These are phyloP conservation scores for Acrobasis repandana DNA, from an alignment of 2,888 invertebrate genomes.

Conservation along the genomic window DNA sequence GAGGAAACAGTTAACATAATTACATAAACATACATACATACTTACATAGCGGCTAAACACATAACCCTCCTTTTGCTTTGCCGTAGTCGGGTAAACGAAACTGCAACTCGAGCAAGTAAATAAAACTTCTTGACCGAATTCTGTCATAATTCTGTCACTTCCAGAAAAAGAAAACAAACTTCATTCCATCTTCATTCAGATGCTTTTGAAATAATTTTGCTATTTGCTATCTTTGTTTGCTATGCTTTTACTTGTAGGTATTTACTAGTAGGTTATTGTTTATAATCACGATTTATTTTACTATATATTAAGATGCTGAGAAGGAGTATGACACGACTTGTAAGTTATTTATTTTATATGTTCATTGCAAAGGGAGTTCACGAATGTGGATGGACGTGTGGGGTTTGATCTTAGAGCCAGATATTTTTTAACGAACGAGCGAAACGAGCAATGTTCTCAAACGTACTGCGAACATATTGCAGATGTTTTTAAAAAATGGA, in stretches of 20 bases:
- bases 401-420: too few species aligned
- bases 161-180: slow-evolving; percentile 40
- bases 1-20: too few species aligned
- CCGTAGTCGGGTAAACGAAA: too few species aligned
- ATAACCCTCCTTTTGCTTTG: too few species aligned
- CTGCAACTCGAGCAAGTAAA: too few species aligned
- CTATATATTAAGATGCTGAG: slow-evolving; percentile 50
- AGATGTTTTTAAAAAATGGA: too few species aligned
- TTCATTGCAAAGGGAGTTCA: neutral
- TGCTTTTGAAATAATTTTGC: slow-evolving; percentile 5
- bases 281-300: slow-evolving; percentile 30
- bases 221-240: neutral
- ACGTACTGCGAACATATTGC: too few species aligned
- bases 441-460: too few species aligned
- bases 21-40: too few species aligned
- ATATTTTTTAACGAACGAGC: too few species aligned
- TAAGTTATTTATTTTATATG: slow-evolving; percentile 41
- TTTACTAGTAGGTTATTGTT: slow-evolving; percentile 4
- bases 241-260: slow-evolving; percentile 9
- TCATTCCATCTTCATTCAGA: slow-evolving; percentile 39
- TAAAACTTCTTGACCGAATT: neutral
- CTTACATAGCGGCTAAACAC: too few species aligned
- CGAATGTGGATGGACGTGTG: too few species aligned
- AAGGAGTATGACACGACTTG: slow-evolving; percentile 45
- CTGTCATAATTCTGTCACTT: neutral